Evolutionary conservation across 1,140 invertebrate species (phyloP).

Genomic region (Halesus radiatus): DNA sequence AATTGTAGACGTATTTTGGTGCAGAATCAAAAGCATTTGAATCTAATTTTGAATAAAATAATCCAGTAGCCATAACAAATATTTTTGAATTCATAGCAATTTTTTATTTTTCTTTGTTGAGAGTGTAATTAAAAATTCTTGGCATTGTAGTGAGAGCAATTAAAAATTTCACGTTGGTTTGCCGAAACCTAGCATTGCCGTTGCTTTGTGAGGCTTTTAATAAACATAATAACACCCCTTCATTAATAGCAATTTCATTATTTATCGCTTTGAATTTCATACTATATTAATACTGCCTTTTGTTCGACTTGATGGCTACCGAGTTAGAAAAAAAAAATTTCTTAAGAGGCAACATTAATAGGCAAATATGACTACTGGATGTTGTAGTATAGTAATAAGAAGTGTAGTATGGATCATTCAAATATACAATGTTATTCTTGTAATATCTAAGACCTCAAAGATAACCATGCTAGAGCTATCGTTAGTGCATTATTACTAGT

Average conservation of each 20-base stretch:
- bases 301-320: conserved; percentile 43
- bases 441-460: too few relatives aligned
- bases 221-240: conserved; percentile 18
- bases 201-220: conserved; percentile 10
- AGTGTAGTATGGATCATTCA: too few relatives aligned
- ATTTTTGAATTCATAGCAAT: too few relatives aligned
- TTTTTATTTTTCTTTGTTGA: too few relatives aligned
- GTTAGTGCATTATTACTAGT: too few relatives aligned
- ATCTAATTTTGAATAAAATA: too few relatives aligned
- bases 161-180: background rate
- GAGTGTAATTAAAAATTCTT: background rate
- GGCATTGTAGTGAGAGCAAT: background rate
- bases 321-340: conserved; percentile 49
- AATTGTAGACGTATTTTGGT: too few relatives aligned
- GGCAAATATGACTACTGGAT: conserved; percentile 41
- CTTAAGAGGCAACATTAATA: conserved; percentile 48
- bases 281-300: conserved; percentile 37
- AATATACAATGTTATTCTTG: too few relatives aligned
- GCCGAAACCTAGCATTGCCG: background rate
- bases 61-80: too few relatives aligned
- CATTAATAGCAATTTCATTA: conserved; percentile 35
- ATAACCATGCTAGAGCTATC: too few relatives aligned
- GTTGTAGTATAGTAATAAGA: background rate
- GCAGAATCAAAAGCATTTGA: too few relatives aligned
- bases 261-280: conserved; percentile 1